Percentiles rank a stretch among this genome's conserved stretches.
These are phyloP conservation scores for Phoenoteleia sp. DNA, from an alignment of 2,888 invertebrate genomes.

Conservation along the genomic window DNA sequence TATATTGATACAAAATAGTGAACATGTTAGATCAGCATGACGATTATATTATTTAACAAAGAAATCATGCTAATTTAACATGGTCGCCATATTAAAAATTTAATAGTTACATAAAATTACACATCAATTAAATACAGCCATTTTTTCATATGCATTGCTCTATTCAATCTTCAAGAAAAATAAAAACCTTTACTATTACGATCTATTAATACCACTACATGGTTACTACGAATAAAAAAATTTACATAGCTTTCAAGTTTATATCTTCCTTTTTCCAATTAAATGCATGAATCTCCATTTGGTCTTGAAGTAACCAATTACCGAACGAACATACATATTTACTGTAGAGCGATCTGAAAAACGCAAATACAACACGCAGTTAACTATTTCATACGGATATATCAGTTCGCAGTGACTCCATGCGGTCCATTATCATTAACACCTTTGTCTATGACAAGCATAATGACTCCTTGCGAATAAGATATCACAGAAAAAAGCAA, in stretches of 20 bases:
- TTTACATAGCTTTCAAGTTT: background rate
- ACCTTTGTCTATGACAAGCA: constrained; percentile 55
- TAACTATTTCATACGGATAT: constrained; percentile 30
- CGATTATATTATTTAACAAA: too few species aligned
- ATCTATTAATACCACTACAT: background rate
- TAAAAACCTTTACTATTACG: background rate
- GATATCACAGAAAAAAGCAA: constrained; percentile 9
- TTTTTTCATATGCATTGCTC: too few species aligned
- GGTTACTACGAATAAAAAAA: background rate
- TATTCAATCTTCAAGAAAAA: too few species aligned
- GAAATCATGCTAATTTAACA: too few species aligned
- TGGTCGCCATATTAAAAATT: too few species aligned
- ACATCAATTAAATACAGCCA: too few species aligned
- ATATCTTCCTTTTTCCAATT: background rate
- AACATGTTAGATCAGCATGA: too few species aligned
- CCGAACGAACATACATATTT: background rate
- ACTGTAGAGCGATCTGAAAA: background rate
- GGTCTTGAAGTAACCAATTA: background rate
- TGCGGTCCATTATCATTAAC: constrained; percentile 59
- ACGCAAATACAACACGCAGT: background rate
- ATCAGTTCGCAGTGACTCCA: constrained; percentile 7
- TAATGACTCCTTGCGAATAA: constrained; percentile 49
- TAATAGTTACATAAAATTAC: too few species aligned
- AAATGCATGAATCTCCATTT: background rate
- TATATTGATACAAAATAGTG: too few species aligned